Evolutionary conservation across 2,797 vertebrate species (phyloP).

Genomic region (Scomberomorus guttatus): DNA sequence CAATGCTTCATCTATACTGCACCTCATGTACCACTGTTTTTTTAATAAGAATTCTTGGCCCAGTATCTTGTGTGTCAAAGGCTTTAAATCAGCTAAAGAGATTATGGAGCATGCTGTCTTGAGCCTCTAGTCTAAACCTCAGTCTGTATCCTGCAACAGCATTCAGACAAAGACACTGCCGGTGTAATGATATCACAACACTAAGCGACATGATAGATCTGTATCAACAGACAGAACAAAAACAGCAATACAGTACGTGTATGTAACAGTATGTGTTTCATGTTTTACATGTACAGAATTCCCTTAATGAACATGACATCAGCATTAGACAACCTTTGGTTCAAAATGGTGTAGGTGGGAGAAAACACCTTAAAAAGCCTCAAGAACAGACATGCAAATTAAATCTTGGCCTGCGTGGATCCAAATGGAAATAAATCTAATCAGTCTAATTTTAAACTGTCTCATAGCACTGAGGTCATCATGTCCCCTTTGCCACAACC

Average conservation of each 20-base stretch:
- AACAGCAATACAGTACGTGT: constrained; percentile 17
- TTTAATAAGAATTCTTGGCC: constrained; percentile 41
- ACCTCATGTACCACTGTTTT: constrained; percentile 39
- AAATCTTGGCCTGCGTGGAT: background rate
- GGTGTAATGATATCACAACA: constrained; percentile 57
- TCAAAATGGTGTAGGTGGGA: background rate
- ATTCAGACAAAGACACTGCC: constrained; percentile 51
- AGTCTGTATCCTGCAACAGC: constrained; percentile 54
- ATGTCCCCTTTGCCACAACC: constrained; percentile 2
- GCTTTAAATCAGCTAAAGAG: constrained; percentile 75
- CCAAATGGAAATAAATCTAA: constrained; percentile 24
- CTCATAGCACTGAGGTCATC: constrained; percentile 14
- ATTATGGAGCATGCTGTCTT: constrained; percentile 68
- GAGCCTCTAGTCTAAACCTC: constrained; percentile 65
- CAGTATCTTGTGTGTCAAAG: constrained; percentile 69
- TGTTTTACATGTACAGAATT: background rate
- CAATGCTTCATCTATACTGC: constrained; percentile 37
- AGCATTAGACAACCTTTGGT: background rate
- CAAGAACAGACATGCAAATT: background rate
- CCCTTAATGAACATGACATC: background rate
- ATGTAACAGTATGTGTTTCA: background rate
- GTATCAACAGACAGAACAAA: constrained; percentile 34
- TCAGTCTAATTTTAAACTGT: constrained; percentile 19
- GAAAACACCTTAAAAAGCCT: background rate
- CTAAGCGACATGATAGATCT: constrained; percentile 40